phyloP scores from a whole-genome alignment of 2,113 vertebrate species.

The Corythaixoides concolor region DNA sequence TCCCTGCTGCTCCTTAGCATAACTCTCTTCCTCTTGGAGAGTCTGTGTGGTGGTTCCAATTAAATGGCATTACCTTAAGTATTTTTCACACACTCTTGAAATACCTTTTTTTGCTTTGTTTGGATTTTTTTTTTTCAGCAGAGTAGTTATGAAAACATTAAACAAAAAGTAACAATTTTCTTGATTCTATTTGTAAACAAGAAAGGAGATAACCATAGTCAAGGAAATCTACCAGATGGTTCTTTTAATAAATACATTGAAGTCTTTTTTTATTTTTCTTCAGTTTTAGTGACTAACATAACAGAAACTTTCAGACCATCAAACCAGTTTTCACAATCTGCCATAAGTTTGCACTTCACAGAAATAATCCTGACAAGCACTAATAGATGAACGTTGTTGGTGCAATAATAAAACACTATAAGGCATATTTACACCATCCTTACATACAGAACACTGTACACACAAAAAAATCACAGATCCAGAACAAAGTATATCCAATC shows the following conservation, averaged over 20 bases:
- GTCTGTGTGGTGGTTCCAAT: background rate
- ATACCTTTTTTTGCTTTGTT: background rate
- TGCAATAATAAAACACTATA: conserved; percentile 73
- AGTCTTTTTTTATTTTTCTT: conserved; percentile 68
- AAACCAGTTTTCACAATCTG: conserved; percentile 74
- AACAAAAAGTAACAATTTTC: background rate
- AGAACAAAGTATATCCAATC: conserved; percentile 68
- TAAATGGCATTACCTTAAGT: background rate
- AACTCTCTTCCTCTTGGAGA: background rate
- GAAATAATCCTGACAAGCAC: conserved; percentile 75
- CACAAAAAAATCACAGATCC: conserved; percentile 74
- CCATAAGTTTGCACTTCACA: conserved; percentile 74
- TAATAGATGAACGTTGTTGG: conserved; percentile 69
- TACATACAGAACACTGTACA: conserved; percentile 76
- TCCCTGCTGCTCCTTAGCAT: background rate
- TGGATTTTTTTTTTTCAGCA: background rate
- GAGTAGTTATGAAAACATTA: background rate
- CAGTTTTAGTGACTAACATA: conserved; percentile 71
- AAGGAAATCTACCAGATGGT: conserved; percentile 62
- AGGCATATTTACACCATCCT: conserved; percentile 81
- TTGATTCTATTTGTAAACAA: background rate
- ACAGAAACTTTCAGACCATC: conserved; percentile 72
- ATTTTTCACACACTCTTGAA: background rate
- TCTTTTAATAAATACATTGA: conserved; percentile 79
- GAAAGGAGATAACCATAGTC: conserved; percentile 9